Percentiles rank a stretch among this genome's conserved stretches.
Conservation (phyloP, 2,797 vertebrate genomes). For the Diplodus puntazzo region DNA sequence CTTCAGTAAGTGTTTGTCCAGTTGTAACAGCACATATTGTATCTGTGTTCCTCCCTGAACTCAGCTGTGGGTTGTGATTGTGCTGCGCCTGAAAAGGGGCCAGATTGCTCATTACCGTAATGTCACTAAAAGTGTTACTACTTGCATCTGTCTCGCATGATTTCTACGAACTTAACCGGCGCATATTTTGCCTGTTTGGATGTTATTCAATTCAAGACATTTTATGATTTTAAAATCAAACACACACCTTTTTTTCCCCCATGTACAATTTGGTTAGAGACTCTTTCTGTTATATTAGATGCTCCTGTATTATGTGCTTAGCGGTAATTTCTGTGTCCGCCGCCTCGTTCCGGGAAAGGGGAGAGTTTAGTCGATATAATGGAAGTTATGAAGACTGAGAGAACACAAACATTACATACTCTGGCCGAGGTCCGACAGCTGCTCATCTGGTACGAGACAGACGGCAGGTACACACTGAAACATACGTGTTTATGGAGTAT, state of each 20-base stretch:
- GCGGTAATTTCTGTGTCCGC: slow-evolving; percentile 58
- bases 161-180: accelerated
- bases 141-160: accelerated
- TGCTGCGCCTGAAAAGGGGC: not conserved
- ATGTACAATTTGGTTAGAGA: accelerated
- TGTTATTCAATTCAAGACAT: accelerated
- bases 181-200: accelerated
- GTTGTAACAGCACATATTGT: not conserved
- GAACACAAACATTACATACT: slow-evolving; percentile 14
- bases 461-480: slow-evolving; percentile 61
- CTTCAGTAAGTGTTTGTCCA: not conserved
- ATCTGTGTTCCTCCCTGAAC: not conserved
- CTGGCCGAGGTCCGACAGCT: slow-evolving; percentile 25
- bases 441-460: slow-evolving; percentile 24
- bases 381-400: slow-evolving; percentile 25
- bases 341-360: slow-evolving; percentile 78
- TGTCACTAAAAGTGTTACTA: accelerated
- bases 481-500: not conserved
- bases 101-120: slow-evolving; percentile 68
- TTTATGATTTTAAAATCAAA: not conserved
- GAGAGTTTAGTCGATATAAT: slow-evolving; percentile 14
- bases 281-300: accelerated
- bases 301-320: not conserved
- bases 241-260: not conserved
- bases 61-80: slow-evolving; percentile 3